A percentile compares a stretch with the other conserved stretches of the same genome.
Evolutionary conservation across 1,140 invertebrate genomes (phyloP).

Genomic region (Drosophila lowei): DNA sequence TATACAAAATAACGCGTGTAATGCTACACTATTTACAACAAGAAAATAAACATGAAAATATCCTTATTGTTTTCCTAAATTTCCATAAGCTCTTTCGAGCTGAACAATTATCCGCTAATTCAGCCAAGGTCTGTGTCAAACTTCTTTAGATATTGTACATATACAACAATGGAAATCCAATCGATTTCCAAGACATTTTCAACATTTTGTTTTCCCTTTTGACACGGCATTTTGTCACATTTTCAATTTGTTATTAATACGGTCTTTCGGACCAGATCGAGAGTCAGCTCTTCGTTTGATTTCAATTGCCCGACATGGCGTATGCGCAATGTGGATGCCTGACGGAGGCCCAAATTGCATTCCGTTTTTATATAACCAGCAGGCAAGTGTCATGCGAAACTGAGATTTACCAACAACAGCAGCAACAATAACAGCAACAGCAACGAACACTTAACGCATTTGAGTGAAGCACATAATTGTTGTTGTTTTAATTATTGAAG

Average conservation of each 20-base stretch:
- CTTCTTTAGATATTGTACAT: constrained; percentile 11
- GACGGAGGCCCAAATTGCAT: constrained; percentile 33
- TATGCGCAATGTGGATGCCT: constrained; percentile 21
- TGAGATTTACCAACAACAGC: constrained; percentile 40
- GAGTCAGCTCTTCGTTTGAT: not conserved
- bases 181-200: constrained; percentile 46
- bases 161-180: constrained; percentile 42
- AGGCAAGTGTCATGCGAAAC: constrained; percentile 66
- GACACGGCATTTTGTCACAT: constrained; percentile 9
- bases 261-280: no score
- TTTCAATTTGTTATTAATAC: constrained; percentile 13
- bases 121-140: constrained; percentile 46
- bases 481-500: constrained; percentile 70
- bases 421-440: constrained; percentile 9
- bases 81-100: constrained; percentile 1
- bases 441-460: constrained; percentile 62
- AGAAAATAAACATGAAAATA: constrained; percentile 53
- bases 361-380: constrained; percentile 59
- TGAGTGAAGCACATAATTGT: constrained; percentile 51
- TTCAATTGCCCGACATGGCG: constrained; percentile 11
- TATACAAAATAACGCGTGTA: constrained; percentile 67
- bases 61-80: constrained; percentile 20
- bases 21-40: constrained; percentile 38
- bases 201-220: constrained; percentile 18
- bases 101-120: constrained; percentile 42